Evolutionary conservation across 2,113 vertebrate genomes (phyloP), one percentile per base, ranked within the genome.

Genomic region (Struthio camelus): DNA sequence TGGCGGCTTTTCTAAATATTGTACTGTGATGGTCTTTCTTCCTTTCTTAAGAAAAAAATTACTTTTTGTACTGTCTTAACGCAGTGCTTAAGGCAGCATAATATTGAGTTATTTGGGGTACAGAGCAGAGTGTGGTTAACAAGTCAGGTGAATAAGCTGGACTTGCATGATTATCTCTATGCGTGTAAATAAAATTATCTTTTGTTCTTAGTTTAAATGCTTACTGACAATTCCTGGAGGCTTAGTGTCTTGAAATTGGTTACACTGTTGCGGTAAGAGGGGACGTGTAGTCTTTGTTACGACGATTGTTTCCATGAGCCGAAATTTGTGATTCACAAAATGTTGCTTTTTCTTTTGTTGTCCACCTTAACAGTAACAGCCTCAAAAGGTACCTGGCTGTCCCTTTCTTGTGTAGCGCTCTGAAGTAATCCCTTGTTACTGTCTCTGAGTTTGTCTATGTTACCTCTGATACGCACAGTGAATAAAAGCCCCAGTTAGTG

Each of bases 41-140:
- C 6, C 10, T 71, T 7, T 83, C 14, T 38, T 84, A 32, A 53
- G 34, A 56, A 25, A 42, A 32, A 19, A 8, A 46, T 46, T 7
- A 5, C 1, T 2, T 56, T 42, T 65, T 65, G 40, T 58, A 46
- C 17, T 46, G 15, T 16, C 46, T 46, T 46, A 17, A 17, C 17
- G 46, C 46, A 73, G 9, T 77, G 27, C 0, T 0, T 70, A 51
- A 81, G 36, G 34, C 1, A 1, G 62, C 16, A 20, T 66, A 10
- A 51, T 34, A 12, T 59, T 79, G 61, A 75, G 50, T 15, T 54
- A 22, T 42, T 51, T 72, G 51, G n/a, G 59, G 34, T 79, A 50
- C 25, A 59, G 16, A 59, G 71, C 17, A 53, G 30, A 50, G 81
- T 36, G 19, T 67, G 79, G 34, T 59, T 92, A 71, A 65, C 85